Conservation (phyloP, 2,888 invertebrate genomes). For the Eupithecia centaureata region DNA sequence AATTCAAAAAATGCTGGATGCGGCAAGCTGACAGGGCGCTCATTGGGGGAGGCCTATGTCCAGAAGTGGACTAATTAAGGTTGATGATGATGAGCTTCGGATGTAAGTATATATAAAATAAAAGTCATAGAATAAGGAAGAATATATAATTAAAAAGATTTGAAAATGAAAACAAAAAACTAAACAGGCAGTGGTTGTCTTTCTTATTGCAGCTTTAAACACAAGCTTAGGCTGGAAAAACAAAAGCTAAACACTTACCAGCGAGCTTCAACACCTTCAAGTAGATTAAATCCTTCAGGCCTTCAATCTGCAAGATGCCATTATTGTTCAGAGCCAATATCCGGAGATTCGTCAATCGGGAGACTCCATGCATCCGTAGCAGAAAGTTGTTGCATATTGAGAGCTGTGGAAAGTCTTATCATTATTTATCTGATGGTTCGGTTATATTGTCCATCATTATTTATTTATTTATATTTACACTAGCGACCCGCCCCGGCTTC, state of each 20-base stretch:
- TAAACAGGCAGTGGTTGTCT: background rate
- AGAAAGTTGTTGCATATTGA: conserved; percentile 94
- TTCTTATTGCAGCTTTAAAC: background rate
- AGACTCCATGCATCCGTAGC: conserved; percentile 94
- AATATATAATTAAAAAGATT: background rate
- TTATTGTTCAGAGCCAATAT: conserved; percentile 94
- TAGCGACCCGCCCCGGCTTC: too few species aligned
- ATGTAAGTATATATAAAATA: too few species aligned
- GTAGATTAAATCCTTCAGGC: conserved; percentile 91
- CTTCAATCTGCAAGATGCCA: conserved; percentile 94
- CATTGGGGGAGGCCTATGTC: too few species aligned
- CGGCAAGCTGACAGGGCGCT: too few species aligned
- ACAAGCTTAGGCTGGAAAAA: background rate
- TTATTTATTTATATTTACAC: too few species aligned
- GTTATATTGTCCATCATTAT: too few species aligned
- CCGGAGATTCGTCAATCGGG: conserved; percentile 90
- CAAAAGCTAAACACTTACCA: conserved; percentile 57
- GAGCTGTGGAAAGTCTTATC: conserved; percentile 83
- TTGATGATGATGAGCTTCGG: too few species aligned
- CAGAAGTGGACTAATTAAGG: too few species aligned
- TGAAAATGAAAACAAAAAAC: background rate
- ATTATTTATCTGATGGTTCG: background rate
- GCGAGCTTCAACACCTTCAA: conserved; percentile 91
- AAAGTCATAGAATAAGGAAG: too few species aligned
- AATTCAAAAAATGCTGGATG: background rate